Evolutionary conservation across 92 coral and sea anemone genomes (phyloP).

Genomic region (Desmophyllum pertusum): DNA sequence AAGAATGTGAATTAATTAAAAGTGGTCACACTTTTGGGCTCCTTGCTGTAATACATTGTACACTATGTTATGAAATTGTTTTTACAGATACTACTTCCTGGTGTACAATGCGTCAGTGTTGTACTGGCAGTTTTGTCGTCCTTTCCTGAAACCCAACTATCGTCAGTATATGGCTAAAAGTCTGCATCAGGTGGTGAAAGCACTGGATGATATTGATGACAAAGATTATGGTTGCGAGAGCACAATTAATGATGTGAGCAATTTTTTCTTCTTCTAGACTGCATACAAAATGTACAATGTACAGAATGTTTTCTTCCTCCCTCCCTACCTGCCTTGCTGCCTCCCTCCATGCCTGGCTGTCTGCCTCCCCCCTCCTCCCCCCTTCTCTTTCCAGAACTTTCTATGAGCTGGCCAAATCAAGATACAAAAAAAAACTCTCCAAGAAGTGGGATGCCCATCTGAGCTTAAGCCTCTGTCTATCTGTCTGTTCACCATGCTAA

Average conservation of each 20-base stretch:
- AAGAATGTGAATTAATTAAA: too few relatives aligned
- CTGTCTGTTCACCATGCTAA: too few relatives aligned
- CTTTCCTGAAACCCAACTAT: slow-evolving; percentile 90
- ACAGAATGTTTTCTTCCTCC: not conserved
- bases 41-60: too few relatives aligned
- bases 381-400: too few relatives aligned
- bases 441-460: too few relatives aligned
- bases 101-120: slow-evolving; percentile 98
- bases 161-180: slow-evolving; percentile 93
- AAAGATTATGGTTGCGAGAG: slow-evolving; percentile 98
- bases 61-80: too few relatives aligned
- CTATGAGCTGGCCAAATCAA: too few relatives aligned
- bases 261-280: not conserved
- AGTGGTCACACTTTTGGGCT: too few relatives aligned
- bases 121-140: slow-evolving; percentile 99
- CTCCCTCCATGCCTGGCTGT: not conserved
- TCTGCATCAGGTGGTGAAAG: slow-evolving; percentile 97
- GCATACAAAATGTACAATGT: too few relatives aligned
- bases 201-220: slow-evolving; percentile 97
- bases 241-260: slow-evolving; percentile 96
- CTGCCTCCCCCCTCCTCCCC: not conserved
- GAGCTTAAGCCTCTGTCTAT: too few relatives aligned
- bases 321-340: not conserved
- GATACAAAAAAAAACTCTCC: too few relatives aligned
- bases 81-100: slow-evolving; percentile 87